Percentiles rank a stretch among this genome's conserved stretches.
Evolutionary conservation across 1,140 invertebrate species (phyloP).

Genomic region (Melitaea cinxia): DNA sequence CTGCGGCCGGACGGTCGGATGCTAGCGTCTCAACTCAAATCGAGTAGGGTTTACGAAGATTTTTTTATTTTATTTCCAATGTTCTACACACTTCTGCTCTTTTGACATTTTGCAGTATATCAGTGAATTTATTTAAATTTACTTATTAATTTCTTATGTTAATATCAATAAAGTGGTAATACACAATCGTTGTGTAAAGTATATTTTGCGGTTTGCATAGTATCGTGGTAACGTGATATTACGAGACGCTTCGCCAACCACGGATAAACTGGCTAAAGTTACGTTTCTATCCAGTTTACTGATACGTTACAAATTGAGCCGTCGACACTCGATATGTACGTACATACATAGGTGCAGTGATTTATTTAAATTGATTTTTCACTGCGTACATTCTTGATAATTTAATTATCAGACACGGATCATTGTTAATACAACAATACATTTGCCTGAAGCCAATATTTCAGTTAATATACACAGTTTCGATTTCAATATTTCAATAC

Average conservation of each 20-base stretch:
- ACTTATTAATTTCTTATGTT: conserved; percentile 27
- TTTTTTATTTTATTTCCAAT: conserved; percentile 53
- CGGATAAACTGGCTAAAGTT: conserved; percentile 53
- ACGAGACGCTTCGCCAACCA: conserved; percentile 55
- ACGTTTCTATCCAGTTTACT: conserved; percentile 58
- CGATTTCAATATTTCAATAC: not conserved
- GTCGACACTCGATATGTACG: conserved; percentile 55
- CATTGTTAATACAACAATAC: conserved; percentile 29
- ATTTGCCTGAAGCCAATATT: conserved; percentile 14
- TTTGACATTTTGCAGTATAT: conserved; percentile 27
- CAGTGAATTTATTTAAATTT: not conserved
- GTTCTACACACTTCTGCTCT: conserved; percentile 32
- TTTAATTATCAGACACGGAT: conserved; percentile 31
- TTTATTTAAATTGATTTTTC: conserved; percentile 42
- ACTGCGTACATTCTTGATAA: conserved; percentile 33
- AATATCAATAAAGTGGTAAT: conserved; percentile 20
- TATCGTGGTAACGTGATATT: conserved; percentile 50
- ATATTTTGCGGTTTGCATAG: conserved; percentile 62
- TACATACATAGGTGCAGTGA: conserved; percentile 44
- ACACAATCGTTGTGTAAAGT: conserved; percentile 47
- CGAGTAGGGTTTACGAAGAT: conserved; percentile 68
- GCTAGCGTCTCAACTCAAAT: conserved; percentile 62
- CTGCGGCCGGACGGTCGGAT: conserved; percentile 58
- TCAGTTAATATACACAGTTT: not conserved
- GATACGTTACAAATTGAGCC: conserved; percentile 69